Conservation (phyloP, 2,888 invertebrate species). For the Saturnia japonica region DNA sequence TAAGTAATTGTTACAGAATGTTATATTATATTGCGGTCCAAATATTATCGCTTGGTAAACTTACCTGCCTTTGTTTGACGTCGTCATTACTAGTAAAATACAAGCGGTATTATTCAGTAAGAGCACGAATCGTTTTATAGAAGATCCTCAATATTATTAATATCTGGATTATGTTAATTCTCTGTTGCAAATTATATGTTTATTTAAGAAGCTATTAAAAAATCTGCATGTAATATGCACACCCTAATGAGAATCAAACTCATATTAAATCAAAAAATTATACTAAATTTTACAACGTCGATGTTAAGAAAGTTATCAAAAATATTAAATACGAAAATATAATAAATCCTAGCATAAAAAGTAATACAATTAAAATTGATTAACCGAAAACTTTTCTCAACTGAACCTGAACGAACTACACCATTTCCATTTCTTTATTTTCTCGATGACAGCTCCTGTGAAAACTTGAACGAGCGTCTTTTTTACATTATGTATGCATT, state of each 20-base stretch:
- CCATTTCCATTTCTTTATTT: no score
- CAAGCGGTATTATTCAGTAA: neutral
- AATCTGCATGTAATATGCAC: neutral
- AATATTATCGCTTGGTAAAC: constrained; percentile 6
- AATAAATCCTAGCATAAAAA: neutral
- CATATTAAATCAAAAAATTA: no score
- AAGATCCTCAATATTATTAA: neutral
- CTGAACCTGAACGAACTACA: neutral
- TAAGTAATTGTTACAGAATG: neutral
- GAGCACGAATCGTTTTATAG: neutral
- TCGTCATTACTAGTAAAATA: neutral
- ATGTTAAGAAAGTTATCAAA: no score
- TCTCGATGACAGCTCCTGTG: no score
- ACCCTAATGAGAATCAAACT: no score
- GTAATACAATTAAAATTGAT: neutral
- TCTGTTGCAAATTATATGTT: neutral
- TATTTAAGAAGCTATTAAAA: neutral
- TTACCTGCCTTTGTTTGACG: neutral
- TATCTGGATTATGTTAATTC: neutral
- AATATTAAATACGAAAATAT: no score
- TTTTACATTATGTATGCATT: no score
- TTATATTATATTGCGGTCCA: constrained; percentile 5
- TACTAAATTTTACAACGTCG: no score
- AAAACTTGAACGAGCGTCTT: no score
- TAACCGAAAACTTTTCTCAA: neutral